Conservation (phyloP, 1,140 invertebrate species). For the Andricus grossulariae region DNA sequence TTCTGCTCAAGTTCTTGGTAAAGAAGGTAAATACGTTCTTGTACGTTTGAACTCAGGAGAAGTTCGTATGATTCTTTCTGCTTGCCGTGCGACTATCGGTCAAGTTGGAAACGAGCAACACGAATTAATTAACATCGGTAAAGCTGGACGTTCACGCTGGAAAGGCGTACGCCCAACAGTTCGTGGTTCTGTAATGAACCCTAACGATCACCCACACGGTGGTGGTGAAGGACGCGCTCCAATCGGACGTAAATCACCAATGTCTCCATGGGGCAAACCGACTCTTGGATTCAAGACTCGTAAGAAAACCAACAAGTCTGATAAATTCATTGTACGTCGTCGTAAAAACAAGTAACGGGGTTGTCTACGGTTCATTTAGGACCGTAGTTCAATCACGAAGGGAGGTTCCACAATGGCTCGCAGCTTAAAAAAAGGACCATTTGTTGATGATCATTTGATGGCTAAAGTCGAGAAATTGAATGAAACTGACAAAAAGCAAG, state of each 20-base stretch:
- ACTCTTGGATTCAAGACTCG: constrained; percentile 34
- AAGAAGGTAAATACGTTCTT: constrained; percentile 34
- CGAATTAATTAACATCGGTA: constrained; percentile 29
- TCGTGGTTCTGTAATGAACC: constrained; percentile 38
- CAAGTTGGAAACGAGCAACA: constrained; percentile 31
- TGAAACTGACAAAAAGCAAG: constrained; percentile 8
- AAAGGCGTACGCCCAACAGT: constrained; percentile 33
- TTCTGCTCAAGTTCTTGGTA: constrained; percentile 37
- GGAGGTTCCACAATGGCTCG: constrained; percentile 33
- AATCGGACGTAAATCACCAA: constrained; percentile 32
- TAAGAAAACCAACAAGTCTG: constrained; percentile 28
- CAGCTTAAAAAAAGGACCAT: constrained; percentile 29
- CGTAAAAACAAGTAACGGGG: constrained; percentile 27
- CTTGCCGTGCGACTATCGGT: constrained; percentile 26
- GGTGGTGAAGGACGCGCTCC: constrained; percentile 31
- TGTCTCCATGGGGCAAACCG: constrained; percentile 32
- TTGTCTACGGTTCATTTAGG: no score
- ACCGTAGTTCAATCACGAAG: no score
- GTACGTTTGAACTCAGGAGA: constrained; percentile 29
- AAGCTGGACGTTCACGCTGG: constrained; percentile 40
- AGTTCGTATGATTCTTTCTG: constrained; percentile 15
- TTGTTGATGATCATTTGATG: constrained; percentile 24
- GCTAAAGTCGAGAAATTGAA: not conserved
- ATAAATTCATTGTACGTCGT: constrained; percentile 32
- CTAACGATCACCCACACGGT: constrained; percentile 10